phyloP scores from a whole-genome alignment of 1,140 invertebrate genomes.

The Patella vulgata region DNA sequence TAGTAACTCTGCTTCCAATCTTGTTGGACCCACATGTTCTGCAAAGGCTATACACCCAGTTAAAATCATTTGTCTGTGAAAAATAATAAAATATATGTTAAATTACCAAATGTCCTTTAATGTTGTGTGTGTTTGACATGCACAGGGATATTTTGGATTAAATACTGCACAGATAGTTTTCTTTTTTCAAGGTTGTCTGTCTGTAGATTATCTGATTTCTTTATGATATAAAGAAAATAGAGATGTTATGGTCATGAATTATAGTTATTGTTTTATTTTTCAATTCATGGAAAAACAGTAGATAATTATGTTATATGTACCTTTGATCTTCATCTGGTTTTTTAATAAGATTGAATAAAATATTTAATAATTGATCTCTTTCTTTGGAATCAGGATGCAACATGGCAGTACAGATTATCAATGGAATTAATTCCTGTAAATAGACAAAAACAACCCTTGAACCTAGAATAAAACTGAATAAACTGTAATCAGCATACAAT shows the following conservation, averaged over 20 bases:
- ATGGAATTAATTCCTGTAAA: constrained; percentile 75
- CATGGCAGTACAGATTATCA: constrained; percentile 75
- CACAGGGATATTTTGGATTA: too few species aligned
- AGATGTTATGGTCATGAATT: too few species aligned
- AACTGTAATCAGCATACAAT: constrained; percentile 3
- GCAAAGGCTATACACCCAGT: constrained; percentile 75
- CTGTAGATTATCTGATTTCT: too few species aligned
- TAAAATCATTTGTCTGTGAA: constrained; percentile 74
- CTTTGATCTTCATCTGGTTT: constrained; percentile 77
- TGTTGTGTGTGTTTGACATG: neutral
- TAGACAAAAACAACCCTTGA: neutral
- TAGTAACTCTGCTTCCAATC: constrained; percentile 77
- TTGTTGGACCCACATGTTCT: constrained; percentile 69
- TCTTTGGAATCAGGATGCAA: constrained; percentile 73
- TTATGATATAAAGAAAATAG: too few species aligned
- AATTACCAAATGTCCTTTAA: neutral
- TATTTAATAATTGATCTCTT: constrained; percentile 76
- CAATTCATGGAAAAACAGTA: too few species aligned
- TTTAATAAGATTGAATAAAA: constrained; percentile 81
- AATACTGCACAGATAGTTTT: too few species aligned
- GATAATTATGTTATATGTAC: too few species aligned
- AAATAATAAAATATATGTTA: constrained; percentile 17
- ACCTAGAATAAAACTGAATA: neutral
- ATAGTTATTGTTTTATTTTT: too few species aligned
- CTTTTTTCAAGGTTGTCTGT: too few species aligned